These are phyloP conservation scores for Sebastes taczanowskii DNA, from an alignment of 2,797 vertebrate species.

Conservation along the genomic window DNA sequence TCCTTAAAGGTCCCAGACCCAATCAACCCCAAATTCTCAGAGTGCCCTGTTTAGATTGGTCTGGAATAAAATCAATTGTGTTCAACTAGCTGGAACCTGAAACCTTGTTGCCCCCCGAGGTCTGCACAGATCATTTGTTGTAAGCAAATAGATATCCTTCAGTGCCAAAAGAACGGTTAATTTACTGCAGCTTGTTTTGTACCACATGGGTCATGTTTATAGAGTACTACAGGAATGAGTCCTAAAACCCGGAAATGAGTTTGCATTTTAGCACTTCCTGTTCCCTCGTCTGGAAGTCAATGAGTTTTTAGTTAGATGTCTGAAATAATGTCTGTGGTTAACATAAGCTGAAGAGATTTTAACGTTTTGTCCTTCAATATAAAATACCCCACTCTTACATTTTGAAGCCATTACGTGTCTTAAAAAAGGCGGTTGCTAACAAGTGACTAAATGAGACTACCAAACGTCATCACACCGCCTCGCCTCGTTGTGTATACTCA, in stretches of 20 bases:
- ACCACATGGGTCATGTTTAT: not conserved
- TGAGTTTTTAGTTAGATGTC: too few species aligned
- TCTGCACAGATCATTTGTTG: conserved; percentile 21
- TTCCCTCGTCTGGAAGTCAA: too few species aligned
- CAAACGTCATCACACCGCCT: rapidly evolving
- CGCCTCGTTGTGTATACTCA: too few species aligned
- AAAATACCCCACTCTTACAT: not conserved
- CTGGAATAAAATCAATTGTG: conserved; percentile 38
- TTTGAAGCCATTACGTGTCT: too few species aligned
- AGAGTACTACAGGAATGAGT: too few species aligned
- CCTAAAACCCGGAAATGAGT: too few species aligned
- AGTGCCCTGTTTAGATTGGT: conserved; percentile 27
- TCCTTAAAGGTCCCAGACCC: conserved; percentile 38
- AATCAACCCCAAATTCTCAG: conserved; percentile 15
- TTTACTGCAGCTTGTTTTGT: conserved; percentile 26
- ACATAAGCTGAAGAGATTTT: rapidly evolving
- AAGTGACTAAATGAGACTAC: too few species aligned
- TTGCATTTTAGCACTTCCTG: too few species aligned
- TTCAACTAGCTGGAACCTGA: conserved; percentile 32
- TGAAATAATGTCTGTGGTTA: too few species aligned
- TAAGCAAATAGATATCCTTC: conserved; percentile 21
- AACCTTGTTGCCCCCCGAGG: conserved; percentile 9
- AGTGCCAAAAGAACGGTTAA: conserved; percentile 10
- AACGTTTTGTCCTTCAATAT: too few species aligned
- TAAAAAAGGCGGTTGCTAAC: too few species aligned